Percentiles rank a stretch among this genome's conserved stretches.
phyloP scores from a whole-genome alignment of 2,888 invertebrate genomes.

The Mesorhabditis sp. region DNA sequence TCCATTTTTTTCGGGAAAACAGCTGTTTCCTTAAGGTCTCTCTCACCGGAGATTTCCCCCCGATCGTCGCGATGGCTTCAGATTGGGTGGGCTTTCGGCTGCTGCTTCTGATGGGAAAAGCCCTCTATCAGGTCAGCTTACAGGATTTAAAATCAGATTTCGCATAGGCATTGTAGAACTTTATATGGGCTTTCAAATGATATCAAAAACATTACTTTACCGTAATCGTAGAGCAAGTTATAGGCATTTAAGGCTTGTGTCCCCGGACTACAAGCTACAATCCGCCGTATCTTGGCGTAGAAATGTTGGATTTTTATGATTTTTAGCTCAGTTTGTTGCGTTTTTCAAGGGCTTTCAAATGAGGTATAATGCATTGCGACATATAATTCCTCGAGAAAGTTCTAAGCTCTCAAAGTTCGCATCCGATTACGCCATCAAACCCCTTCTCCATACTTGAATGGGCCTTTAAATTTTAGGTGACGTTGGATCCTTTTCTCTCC shows the following conservation, averaged over 20 bases:
- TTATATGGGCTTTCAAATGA: too few relatives aligned
- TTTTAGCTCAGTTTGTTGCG: too few relatives aligned
- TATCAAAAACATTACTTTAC: too few relatives aligned
- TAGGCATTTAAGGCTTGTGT: too few relatives aligned
- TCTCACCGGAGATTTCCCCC: slow-evolving; percentile 40
- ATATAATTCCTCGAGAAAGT: neutral
- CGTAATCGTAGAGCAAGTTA: too few relatives aligned
- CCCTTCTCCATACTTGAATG: neutral
- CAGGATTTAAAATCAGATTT: too few relatives aligned
- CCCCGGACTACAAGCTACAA: too few relatives aligned
- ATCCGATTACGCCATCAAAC: neutral
- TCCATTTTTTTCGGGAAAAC: too few relatives aligned
- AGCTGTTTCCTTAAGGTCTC: slow-evolving; percentile 40
- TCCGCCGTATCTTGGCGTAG: too few relatives aligned
- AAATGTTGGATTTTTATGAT: too few relatives aligned
- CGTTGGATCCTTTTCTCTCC: slow-evolving; percentile 49
- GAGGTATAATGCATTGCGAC: neutral
- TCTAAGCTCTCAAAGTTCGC: neutral
- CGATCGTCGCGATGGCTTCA: slow-evolving; percentile 53
- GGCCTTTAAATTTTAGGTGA: slow-evolving; percentile 20
- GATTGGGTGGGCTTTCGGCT: slow-evolving; percentile 56
- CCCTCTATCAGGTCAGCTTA: slow-evolving; percentile 34
- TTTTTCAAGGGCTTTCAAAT: neutral
- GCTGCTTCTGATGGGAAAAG: slow-evolving; percentile 39
- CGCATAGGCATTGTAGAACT: too few relatives aligned